Base-by-base conservation (phyloP, 2,113 vertebrate species). In the Himantopus leucocephalus region DNA sequence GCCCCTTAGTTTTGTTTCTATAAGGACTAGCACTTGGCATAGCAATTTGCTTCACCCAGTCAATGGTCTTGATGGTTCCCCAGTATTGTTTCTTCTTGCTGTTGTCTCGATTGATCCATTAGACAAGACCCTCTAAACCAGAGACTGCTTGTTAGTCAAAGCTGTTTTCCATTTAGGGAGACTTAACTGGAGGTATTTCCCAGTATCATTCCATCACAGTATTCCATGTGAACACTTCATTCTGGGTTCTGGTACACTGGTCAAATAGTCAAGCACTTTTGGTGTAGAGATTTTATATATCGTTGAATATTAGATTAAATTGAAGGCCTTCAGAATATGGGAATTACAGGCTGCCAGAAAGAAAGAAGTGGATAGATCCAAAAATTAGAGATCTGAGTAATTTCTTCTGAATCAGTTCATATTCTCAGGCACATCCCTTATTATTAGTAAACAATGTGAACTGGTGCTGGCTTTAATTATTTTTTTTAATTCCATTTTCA, bases 311-410 rank as follows among this genome's bases (percentile, higher is more conserved):
- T 56, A 87, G 27, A 88, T 73, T 86, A 91, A 86, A 92, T 72
- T 79, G 64, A 93, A 95, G 64, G 12, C 30, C 39, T 75, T 84
- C 24, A 53, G 76, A 72, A 89, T 60, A 81, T 30, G 24, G 43
- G 63, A 78, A 94, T 90, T 96, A 71, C 43, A 96, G 79, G 34
- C 21, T 92, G 56, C 47, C 88, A 75, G 48, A 71, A 77, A 7
- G 45, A 86, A 91, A 67, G 59, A 90, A 73, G 53, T 1, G 1
- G 52, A 88, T 63, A 73, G 59, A 86, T 84, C 60, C 6, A 93
- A 95, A 91, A 95, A 93, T 92, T 90, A 91, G 80, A 95, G 26
- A 91, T 41, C n/a, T 59, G 76, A 84, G n/a, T 87, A 91, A 92
- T 91, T 91, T 96, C 48, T 93, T 90, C 74, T 82, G 70, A 91